Base-by-base conservation (phyloP, 1,140 invertebrate genomes). In the Caenorhabditis remanei region DNA sequence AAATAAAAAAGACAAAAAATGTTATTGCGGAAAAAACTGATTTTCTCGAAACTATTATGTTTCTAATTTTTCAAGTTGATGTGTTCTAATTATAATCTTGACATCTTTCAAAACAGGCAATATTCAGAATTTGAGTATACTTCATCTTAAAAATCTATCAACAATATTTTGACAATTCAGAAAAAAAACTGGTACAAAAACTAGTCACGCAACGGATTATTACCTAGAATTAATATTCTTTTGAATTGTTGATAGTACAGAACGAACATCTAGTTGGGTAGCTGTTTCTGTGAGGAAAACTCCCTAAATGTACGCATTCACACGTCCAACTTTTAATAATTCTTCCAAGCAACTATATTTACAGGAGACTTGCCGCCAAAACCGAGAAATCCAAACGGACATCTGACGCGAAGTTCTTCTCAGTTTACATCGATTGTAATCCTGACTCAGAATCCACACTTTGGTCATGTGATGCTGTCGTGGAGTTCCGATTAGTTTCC, bases 401-500 rank as follows among this genome's bases (percentile, higher is more conserved):
- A 14, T 89, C 84, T n/a, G 82, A 90, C n/a, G 82, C 88, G 5
- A 90, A 89, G 24, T 86, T 89, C 48, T 89, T 88, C 83, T 90
- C 90, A 19, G 90, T 91, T 4, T 91, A 91, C 83, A 91, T 91
- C 21, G 90, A 91, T 84, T 91, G 90, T 84, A 92, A 91, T 89
- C 91, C 90, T 19, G 90, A 91, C 24, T 84, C 61, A n/a, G 90
- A 91, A 83, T 90, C 87, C 21, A 92, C 90, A 5, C 91, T 91
- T 7, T 91, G 90, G 90, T 84, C 86, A 6, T 92, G 90, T 58
- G 90, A 92, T 83, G 90, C 90, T 13, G 71, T 91, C 9, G 90
- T 91, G 6, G 90, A 91, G 46, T 91, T 91, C 82, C 65, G 88
- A 46, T 50, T 91, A 19, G 55, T 91, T 21, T 86, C 89, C 9